Conservation (phyloP, 2,113 vertebrate species). For the Cathartes aura region DNA sequence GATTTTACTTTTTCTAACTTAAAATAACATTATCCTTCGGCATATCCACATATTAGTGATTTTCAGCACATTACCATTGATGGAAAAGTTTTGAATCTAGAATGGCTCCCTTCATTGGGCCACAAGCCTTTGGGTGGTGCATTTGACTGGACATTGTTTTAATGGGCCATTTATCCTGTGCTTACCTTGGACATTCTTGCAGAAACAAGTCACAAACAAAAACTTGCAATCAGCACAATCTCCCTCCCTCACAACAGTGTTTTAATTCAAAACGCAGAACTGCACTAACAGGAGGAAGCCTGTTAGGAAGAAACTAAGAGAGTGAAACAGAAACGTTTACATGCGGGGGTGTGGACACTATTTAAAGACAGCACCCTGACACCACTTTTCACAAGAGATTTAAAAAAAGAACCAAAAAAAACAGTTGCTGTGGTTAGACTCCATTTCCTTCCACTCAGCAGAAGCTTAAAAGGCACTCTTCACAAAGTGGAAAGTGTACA, state of each 20-base stretch:
- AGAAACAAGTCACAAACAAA: neutral
- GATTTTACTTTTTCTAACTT: neutral
- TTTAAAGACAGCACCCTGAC: too few relatives aligned
- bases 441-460: neutral
- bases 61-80: neutral
- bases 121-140: neutral
- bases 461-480: too few relatives aligned
- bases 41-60: neutral
- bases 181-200: neutral
- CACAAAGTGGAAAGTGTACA: fast-evolving
- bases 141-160: neutral
- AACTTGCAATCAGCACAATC: fast-evolving
- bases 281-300: neutral
- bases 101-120: neutral
- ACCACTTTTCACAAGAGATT: neutral
- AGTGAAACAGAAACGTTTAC: neutral
- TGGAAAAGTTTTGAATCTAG: too few relatives aligned
- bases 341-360: neutral
- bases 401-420: too few relatives aligned
- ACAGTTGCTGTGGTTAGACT: too few relatives aligned
- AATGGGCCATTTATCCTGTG: fast-evolving
- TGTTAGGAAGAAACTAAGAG: fast-evolving
- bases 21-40: neutral
- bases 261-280: neutral
- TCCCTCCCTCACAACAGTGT: neutral